Conservation (phyloP, 2,113 vertebrate species). For the Lasiurus borealis region DNA sequence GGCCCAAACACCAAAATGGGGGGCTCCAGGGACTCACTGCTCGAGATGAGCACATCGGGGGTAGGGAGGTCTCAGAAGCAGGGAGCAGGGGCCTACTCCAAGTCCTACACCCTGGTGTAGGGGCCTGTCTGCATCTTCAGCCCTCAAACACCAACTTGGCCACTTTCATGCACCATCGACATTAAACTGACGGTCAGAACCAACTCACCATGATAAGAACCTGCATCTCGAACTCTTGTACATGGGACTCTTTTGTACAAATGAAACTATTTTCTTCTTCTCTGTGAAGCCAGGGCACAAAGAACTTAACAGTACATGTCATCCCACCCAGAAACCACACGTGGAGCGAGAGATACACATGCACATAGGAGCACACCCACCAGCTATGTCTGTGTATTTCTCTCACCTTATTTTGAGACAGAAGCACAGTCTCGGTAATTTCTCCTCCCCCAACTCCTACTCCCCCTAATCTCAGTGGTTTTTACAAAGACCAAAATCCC, state of each 20-base stretch:
- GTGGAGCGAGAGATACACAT: conserved; percentile 64
- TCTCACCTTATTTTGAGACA: conserved; percentile 84
- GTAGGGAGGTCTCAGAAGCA: conserved; percentile 96
- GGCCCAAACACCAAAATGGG: conserved; percentile 92
- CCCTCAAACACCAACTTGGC: conserved; percentile 71
- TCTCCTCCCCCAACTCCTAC: conserved; percentile 6
- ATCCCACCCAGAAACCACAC: conserved; percentile 62
- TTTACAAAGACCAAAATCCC: conserved; percentile 85
- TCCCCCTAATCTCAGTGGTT: conserved; percentile 83
- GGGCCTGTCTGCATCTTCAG: conserved; percentile 50
- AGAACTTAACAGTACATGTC: conserved; percentile 91
- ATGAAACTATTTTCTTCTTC: conserved; percentile 99
- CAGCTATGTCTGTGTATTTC: conserved; percentile 85
- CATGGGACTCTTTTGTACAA: conserved; percentile 99
- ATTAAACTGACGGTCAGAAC: conserved; percentile 86
- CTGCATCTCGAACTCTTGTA: conserved; percentile 90
- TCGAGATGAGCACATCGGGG: conserved; percentile 97
- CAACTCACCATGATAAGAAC: conserved; percentile 72
- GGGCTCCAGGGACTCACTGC: conserved; percentile 97
- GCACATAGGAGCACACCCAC: background rate
- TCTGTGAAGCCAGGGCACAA: conserved; percentile 96
- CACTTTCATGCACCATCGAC: conserved; percentile 88
- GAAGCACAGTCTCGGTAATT: conserved; percentile 86
- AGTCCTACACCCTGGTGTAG: conserved; percentile 99
- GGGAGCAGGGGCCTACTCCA: conserved; percentile 96